A percentile compares a stretch with the other conserved stretches of the same genome.
Conservation (phyloP, 2,113 vertebrate species). For the Lagenorhynchus albirostris region DNA sequence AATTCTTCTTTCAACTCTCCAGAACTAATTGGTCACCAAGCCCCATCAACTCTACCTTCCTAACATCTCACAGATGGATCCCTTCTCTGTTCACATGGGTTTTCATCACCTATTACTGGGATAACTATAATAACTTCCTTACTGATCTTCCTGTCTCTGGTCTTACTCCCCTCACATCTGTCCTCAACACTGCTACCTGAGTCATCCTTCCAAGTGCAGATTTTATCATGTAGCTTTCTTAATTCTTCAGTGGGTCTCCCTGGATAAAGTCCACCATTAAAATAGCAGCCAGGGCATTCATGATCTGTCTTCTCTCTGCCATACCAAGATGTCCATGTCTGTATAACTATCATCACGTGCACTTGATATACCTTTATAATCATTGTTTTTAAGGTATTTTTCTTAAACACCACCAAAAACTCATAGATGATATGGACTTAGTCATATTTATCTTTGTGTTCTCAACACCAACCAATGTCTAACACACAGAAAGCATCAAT, state of each 20-base stretch:
- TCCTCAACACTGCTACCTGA: background rate
- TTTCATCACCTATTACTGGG: background rate
- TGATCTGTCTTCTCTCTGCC: background rate
- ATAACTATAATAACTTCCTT: background rate
- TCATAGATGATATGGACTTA: background rate
- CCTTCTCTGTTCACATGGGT: background rate
- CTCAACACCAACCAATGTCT: background rate
- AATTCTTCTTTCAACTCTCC: background rate
- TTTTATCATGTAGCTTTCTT: background rate
- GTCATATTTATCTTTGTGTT: background rate
- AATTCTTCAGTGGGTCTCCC: background rate
- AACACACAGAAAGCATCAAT: slow-evolving; percentile 4
- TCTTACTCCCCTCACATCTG: background rate
- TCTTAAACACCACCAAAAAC: slow-evolving; percentile 21
- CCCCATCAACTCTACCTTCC: background rate
- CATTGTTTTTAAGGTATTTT: background rate
- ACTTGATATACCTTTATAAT: background rate
- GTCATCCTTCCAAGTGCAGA: background rate
- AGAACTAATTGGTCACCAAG: background rate
- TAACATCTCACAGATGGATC: background rate
- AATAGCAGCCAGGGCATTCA: background rate
- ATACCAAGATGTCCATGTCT: background rate
- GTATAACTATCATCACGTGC: background rate
- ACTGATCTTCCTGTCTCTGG: background rate
- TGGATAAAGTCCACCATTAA: background rate